Conservation (phyloP, 2,888 invertebrate species). For the Acanthacorydalis orientalis region DNA sequence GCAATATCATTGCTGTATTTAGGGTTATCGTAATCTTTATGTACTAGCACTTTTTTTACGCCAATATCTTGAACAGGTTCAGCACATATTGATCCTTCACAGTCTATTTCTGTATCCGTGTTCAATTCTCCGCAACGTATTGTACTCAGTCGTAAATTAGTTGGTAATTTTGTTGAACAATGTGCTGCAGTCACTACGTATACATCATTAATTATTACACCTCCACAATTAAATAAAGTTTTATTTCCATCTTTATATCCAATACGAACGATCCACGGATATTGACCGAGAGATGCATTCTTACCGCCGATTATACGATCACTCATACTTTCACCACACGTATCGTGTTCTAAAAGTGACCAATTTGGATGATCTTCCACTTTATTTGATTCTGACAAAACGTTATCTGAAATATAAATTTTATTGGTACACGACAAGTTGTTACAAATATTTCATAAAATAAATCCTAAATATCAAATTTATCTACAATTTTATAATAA, state of each 20-base stretch:
- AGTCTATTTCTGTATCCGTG: conserved; percentile 14
- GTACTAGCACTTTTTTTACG: conserved; percentile 17
- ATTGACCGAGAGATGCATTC: conserved; percentile 39
- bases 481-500: too few species aligned
- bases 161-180: conserved; percentile 17
- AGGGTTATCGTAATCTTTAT: conserved; percentile 17
- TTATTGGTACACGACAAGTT: too few species aligned
- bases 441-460: too few species aligned
- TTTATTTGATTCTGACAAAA: too few species aligned
- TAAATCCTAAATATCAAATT: too few species aligned
- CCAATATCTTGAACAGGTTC: conserved; percentile 24
- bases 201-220: conserved; percentile 21
- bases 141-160: conserved; percentile 4
- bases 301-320: conserved; percentile 46
- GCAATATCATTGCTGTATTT: conserved; percentile 23
- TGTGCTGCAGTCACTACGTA: conserved; percentile 29
- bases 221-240: conserved; percentile 23
- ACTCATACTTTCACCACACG: conserved; percentile 36
- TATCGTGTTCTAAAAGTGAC: conserved; percentile 26
- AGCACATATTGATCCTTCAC: conserved; percentile 19
- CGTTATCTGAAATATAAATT: too few species aligned
- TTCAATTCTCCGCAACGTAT: conserved; percentile 19
- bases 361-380: conserved; percentile 27
- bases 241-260: conserved; percentile 26
- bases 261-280: conserved; percentile 43